These are phyloP conservation scores for Adineta ricciae DNA, from an alignment of 2,888 invertebrate genomes.

Conservation along the genomic window DNA sequence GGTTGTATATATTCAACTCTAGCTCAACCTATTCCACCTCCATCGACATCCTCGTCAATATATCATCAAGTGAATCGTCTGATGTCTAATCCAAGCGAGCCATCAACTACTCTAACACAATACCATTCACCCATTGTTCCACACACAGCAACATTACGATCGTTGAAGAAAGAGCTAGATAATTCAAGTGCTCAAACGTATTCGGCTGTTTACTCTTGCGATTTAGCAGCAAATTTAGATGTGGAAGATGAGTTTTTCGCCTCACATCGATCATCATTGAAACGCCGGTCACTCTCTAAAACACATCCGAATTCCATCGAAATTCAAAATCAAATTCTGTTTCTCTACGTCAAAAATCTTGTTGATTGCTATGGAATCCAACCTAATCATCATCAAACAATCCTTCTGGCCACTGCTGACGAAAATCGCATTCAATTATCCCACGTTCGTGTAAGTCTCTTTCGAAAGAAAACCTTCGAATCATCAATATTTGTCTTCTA, in stretches of 20 bases:
- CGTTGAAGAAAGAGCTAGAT: neutral
- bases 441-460: neutral
- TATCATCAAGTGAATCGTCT: neutral
- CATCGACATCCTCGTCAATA: neutral
- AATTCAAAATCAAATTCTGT: neutral
- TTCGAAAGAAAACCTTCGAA: no score
- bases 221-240: neutral
- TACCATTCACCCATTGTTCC: no score
- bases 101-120: neutral
- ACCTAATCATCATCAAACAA: neutral
- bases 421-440: neutral
- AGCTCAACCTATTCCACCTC: neutral
- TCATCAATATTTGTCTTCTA: neutral
- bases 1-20: neutral
- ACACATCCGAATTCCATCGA: neutral
- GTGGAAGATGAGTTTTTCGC: neutral
- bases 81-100: neutral
- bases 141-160: neutral
- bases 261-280: neutral
- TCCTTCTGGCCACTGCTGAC: neutral
- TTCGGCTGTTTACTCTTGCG: constrained; percentile 17
- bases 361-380: constrained; percentile 18
- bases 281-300: neutral
- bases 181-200: constrained; percentile 12
- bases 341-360: constrained; percentile 8